Percentiles rank a stretch among this genome's conserved stretches.
Conservation (phyloP, 2,797 vertebrate species). For the Threskiornis aethiopicus region DNA sequence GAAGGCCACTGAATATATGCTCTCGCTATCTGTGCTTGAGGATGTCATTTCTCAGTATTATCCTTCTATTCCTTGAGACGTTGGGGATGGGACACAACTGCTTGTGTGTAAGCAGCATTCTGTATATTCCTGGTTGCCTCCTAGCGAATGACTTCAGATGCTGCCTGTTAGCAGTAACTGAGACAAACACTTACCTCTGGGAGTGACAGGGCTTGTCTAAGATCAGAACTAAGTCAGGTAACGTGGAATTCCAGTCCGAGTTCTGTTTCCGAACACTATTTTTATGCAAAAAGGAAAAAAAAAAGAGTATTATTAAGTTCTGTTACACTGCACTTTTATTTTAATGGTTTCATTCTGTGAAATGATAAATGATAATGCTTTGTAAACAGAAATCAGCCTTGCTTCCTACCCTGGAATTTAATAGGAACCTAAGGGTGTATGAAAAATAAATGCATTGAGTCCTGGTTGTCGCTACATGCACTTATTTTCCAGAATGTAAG, state of each 20-base stretch:
- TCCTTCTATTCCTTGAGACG: not conserved
- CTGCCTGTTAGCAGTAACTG: not conserved
- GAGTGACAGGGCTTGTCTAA: not conserved
- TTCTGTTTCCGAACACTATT: not conserved
- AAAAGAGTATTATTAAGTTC: rapidly evolving
- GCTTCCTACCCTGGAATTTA: not conserved
- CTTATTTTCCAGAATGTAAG: not conserved
- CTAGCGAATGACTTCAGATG: not conserved
- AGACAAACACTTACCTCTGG: not conserved
- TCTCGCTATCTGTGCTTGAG: not conserved
- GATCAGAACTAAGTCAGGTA: not conserved
- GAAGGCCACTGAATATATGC: rapidly evolving
- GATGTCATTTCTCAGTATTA: not conserved
- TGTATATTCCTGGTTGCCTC: not conserved
- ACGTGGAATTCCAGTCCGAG: not conserved
- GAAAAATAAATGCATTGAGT: not conserved
- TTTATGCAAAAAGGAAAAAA: not conserved
- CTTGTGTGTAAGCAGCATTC: not conserved
- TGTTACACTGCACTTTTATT: not conserved
- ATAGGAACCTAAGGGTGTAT: not conserved
- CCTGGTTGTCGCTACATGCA: not conserved
- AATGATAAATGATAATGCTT: not conserved
- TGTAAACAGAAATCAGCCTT: not conserved
- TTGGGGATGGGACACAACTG: not conserved
- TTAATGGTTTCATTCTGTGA: not conserved